These are phyloP conservation scores for Hyppa rectilinea DNA, from an alignment of 2,888 invertebrate genomes.

Conservation along the genomic window DNA sequence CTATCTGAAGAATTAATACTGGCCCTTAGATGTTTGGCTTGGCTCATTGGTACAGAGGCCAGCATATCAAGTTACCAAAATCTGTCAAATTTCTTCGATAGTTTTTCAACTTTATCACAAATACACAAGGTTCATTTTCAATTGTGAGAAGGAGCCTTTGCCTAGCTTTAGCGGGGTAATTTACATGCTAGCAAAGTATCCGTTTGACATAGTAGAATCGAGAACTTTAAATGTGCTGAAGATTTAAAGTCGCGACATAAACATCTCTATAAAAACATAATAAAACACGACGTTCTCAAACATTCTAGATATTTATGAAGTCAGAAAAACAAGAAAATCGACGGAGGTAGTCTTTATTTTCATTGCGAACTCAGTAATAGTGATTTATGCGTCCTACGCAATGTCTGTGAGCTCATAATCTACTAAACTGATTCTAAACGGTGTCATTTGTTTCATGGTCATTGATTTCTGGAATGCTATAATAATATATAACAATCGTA, in stretches of 20 bases:
- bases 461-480: neutral
- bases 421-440: slow-evolving; percentile 23
- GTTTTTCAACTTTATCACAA: too few species aligned
- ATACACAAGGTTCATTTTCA: too few species aligned
- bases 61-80: too few species aligned
- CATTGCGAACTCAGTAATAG: slow-evolving; percentile 16
- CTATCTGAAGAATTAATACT: too few species aligned
- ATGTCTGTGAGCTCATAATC: slow-evolving; percentile 23
- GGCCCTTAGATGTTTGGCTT: too few species aligned
- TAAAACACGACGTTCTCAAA: slow-evolving; percentile 9
- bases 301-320: slow-evolving; percentile 2
- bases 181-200: too few species aligned
- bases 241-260: neutral
- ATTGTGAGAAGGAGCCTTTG: too few species aligned
- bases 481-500: too few species aligned
- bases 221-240: neutral
- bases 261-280: neutral
- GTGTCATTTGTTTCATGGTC: slow-evolving; percentile 13
- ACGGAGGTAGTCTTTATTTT: slow-evolving; percentile 26
- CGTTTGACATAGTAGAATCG: too few species aligned
- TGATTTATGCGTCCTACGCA: slow-evolving; percentile 48
- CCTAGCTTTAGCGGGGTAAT: too few species aligned
- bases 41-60: too few species aligned
- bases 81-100: too few species aligned
- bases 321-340: slow-evolving; percentile 10